Conservation (phyloP, 2,888 invertebrate species). For the Mantis religiosa region DNA sequence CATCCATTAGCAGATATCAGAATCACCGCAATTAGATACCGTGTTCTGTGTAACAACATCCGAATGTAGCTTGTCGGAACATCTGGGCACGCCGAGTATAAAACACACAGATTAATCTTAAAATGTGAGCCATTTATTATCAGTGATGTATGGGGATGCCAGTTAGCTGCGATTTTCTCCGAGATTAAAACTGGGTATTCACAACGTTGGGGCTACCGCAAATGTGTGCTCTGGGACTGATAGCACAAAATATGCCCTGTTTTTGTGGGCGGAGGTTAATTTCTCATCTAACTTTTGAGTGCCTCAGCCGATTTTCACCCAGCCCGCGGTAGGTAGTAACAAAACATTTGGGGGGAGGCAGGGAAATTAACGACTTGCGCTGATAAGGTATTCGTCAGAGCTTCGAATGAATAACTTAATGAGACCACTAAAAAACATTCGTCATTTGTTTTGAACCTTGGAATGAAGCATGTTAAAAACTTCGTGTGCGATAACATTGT, state of each 20-base stretch:
- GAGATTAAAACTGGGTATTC: background rate
- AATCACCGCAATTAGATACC: background rate
- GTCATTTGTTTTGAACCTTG: background rate
- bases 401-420: background rate
- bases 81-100: background rate
- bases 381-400: background rate
- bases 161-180: background rate
- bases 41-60: background rate
- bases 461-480: background rate
- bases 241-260: background rate
- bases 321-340: background rate
- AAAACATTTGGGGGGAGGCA: background rate
- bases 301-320: background rate
- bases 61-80: background rate
- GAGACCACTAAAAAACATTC: background rate
- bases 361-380: background rate
- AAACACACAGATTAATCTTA: background rate
- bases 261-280: background rate
- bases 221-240: background rate
- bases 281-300: background rate
- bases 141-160: background rate
- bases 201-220: background rate
- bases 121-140: background rate
- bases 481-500: background rate
- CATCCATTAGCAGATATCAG: background rate